Base-by-base conservation (phyloP, 2,888 invertebrate genomes). In the Ennomos erosarius region DNA sequence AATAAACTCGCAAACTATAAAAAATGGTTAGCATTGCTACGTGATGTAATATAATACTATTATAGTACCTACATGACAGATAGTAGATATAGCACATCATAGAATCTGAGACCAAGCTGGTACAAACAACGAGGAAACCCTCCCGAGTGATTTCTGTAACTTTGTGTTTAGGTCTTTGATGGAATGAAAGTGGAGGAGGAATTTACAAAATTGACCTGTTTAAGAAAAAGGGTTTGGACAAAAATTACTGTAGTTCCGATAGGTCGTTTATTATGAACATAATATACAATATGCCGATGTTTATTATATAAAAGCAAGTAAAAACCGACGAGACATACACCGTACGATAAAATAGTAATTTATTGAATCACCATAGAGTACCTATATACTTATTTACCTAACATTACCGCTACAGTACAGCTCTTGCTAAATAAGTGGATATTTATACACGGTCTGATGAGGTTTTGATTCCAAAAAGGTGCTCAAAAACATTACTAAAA, bases 251-350 rank as follows among this genome's bases (percentile, higher is more conserved):
- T 53, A 9, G 47, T 73, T 82, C 76, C 71, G 78, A 79, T 86
- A 88, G 76, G 79, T 87, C 80, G 79, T 91, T 90, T 91, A 91
- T 86, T 91, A 90, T 90, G 84, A 90, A 91, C 90, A 88, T 90
- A 91, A 89, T 91, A 90, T 91, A 91, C 90, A 90, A 85, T n/a
- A n/a, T 85, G 90, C 84, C 79, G 82, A 85, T 82, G 81, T 89
- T 90, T 87, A 88, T 87, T 57, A 87, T 90, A 90, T 88, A 91
- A 91, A 91, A 91, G 91, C 90, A 80, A 81, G 84, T 90, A 88
- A 82, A 90, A 90, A 89, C 83, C 79, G 87, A 84, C 82, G 81
- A 84, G 78, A 89, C 85, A 82, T 83, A 84, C 85, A 87, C 87
- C 84, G 75, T 82, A 83, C 82, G 73, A 78, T 85, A 84, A 83